phyloP scores from a whole-genome alignment of 2,888 invertebrate species.

The Galerucella calmariensis region DNA sequence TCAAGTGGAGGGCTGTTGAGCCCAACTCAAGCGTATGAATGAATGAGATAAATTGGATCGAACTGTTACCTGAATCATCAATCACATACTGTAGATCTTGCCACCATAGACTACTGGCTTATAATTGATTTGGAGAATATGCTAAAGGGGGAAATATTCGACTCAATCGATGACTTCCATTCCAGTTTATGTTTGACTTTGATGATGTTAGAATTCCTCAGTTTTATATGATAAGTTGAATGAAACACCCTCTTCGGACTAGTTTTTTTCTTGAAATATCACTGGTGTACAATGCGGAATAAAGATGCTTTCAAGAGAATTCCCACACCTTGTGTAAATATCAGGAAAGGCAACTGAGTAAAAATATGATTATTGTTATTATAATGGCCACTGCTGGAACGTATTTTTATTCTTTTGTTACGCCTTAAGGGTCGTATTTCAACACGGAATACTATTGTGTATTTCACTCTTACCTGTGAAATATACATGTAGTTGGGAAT shows the following conservation, averaged over 20 bases:
- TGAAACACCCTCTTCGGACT: not conserved
- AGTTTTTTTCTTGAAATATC: not conserved
- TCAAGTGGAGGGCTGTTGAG: too few species aligned
- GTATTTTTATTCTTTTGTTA: constrained; percentile 40
- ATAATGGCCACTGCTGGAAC: constrained; percentile 42
- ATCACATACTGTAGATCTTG: too few species aligned
- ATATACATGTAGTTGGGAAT: constrained; percentile 42
- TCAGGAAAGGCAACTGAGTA: constrained; percentile 27
- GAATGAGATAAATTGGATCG: too few species aligned
- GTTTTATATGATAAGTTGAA: too few species aligned
- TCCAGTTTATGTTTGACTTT: too few species aligned
- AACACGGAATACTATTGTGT: constrained; percentile 36
- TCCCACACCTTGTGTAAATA: constrained; percentile 27
- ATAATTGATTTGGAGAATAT: too few species aligned
- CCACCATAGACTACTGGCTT: too few species aligned
- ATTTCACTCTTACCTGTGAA: constrained; percentile 37
- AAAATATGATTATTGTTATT: constrained; percentile 46
- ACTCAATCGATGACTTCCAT: too few species aligned
- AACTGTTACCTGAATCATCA: too few species aligned
- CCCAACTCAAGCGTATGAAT: too few species aligned
- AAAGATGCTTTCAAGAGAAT: constrained; percentile 6
- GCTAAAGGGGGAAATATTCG: too few species aligned
- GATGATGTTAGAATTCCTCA: too few species aligned
- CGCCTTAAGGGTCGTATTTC: constrained; percentile 30
- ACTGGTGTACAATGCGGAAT: not conserved